Percentiles rank a stretch among this genome's conserved stretches.
Evolutionary conservation across 2,888 invertebrate genomes (phyloP).

Genomic region (Galeopsomyia nigrocyanea): DNA sequence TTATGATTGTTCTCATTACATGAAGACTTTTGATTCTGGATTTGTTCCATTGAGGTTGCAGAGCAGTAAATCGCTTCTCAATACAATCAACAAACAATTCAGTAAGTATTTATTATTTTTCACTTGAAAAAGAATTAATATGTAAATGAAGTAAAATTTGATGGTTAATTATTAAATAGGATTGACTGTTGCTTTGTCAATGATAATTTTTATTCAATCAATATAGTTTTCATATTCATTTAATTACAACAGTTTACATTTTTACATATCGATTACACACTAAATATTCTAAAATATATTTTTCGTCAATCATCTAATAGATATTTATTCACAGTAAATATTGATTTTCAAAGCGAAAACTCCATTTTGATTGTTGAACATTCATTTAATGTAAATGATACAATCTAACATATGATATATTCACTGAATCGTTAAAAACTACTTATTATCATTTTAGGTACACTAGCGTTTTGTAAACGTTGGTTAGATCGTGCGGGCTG

Average conservation of each 20-base stretch:
- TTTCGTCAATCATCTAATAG: background rate
- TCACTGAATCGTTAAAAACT: too few species aligned
- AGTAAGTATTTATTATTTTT: constrained; percentile 68
- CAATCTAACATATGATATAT: too few species aligned
- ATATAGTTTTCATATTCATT: constrained; percentile 17
- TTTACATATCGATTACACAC: constrained; percentile 9
- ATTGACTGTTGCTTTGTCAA: background rate
- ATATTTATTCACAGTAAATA: constrained; percentile 10
- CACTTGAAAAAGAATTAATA: background rate
- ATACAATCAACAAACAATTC: constrained; percentile 96
- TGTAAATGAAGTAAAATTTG: background rate
- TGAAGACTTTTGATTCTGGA: constrained; percentile 97
- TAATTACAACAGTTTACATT: constrained; percentile 13
- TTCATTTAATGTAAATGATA: background rate
- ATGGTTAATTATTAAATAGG: background rate
- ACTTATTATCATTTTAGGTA: constrained; percentile 67
- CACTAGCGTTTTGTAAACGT: constrained; percentile 97
- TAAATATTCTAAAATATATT: constrained; percentile 7
- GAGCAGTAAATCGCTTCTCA: constrained; percentile 92
- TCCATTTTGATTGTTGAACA: constrained; percentile 6
- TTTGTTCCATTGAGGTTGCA: constrained; percentile 93
- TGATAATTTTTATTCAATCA: constrained; percentile 13
- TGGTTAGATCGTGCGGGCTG: constrained; percentile 99
- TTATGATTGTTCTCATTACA: constrained; percentile 99
- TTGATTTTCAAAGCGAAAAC: constrained; percentile 11